Evolutionary conservation across 2,113 vertebrate species (phyloP), one percentile per base, ranked within the genome.

Genomic region (Ifrita kowaldi): DNA sequence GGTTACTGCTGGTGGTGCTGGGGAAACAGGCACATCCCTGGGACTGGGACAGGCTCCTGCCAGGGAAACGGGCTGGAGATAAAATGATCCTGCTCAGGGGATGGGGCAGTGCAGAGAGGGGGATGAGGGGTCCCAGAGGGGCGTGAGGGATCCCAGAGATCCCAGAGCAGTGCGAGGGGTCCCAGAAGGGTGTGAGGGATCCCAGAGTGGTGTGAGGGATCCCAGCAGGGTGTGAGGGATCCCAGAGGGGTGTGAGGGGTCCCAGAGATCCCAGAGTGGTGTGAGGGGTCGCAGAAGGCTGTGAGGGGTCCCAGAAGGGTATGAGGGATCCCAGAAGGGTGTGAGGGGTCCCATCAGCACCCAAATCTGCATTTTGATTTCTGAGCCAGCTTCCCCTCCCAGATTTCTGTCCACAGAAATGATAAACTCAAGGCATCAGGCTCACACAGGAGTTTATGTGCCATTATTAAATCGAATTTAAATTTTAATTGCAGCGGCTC

Each of bases 241-340:
- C 13, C 8, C 12, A 30, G 21, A 53, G 6, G 28, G 3, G 39
- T 21, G 0, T 2, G 28, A 69, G 44, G 27, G 47, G 9, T n/a
- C 64, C 27, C 57, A 10, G 30, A 42, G 11, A n/a, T n/a, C n/a
- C n/a, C n/a, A n/a, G n/a, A n/a, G n/a, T n/a, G 10, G 9, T 3
- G 1, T 42, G 10, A 56, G 52, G 39, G 16, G 3, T 10, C 35
- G 17, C n/a, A 50, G 11, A 55, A 11, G 22, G 3, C 2, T 6
- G 2, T 26, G 35, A 52, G 5, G 27, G 16, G 1, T 28, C 26
- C 16, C 28, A 46, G 9, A 46, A 1, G 4, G 4, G 4, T 3
- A 2, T 35, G 32, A 22, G 7, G 32, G 16, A 1, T 24, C 56
- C 16, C 10, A 46, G 7, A 28, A 14, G 9, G 4, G 5, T 1